A percentile compares a stretch with the other conserved stretches of the same genome.
Conservation (phyloP, 2,113 vertebrate species). For the Ceyx cyanopectus region DNA sequence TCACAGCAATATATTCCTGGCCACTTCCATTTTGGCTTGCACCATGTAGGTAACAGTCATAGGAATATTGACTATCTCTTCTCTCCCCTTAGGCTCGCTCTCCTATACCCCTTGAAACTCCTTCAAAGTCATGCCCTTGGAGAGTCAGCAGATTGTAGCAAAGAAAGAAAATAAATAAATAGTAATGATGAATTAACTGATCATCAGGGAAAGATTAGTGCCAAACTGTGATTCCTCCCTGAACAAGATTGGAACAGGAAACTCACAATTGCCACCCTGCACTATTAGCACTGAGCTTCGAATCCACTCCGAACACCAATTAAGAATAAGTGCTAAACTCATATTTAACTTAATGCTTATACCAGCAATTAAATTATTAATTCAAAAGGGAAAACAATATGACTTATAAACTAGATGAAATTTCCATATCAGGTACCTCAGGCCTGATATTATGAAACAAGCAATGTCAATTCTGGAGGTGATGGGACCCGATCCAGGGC, state of each 20-base stretch:
- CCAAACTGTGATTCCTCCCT: not conserved
- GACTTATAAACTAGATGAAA: not conserved
- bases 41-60: not conserved
- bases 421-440: not conserved
- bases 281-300: not conserved
- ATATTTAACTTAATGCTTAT: not conserved
- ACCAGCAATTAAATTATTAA: not conserved
- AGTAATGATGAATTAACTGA: conserved; percentile 12
- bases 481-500: not conserved
- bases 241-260: not conserved
- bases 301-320: not conserved
- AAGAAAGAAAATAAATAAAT: conserved; percentile 18
- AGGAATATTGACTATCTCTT: not conserved
- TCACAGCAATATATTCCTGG: not conserved
- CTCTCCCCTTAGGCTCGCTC: not conserved
- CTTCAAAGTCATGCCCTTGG: not conserved
- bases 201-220: not conserved
- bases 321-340: not conserved
- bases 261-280: not conserved
- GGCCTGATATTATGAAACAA: not conserved
- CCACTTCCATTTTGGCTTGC: not conserved
- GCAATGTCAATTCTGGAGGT: not conserved
- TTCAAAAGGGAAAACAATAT: not conserved
- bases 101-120: not conserved
- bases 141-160: not conserved